Evolutionary conservation across 2,113 vertebrate genomes (phyloP).

Genomic region (Gymnarchus niloticus): DNA sequence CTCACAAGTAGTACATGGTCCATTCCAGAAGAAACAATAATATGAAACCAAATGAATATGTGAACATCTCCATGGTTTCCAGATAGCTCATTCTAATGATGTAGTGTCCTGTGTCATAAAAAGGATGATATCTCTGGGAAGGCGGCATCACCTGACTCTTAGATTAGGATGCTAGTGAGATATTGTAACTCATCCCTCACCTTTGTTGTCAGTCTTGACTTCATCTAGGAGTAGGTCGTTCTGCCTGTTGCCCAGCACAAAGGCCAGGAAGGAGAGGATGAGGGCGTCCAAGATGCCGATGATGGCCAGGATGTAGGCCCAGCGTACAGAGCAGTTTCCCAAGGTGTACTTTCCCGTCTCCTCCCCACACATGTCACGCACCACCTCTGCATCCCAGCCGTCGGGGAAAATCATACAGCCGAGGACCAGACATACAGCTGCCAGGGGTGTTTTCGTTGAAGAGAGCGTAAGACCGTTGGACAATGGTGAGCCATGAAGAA

Average conservation of each 20-base stretch:
- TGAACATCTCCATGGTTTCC: not conserved
- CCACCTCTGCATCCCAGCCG: conserved; percentile 92
- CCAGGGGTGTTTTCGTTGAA: conserved; percentile 33
- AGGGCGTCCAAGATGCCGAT: conserved; percentile 94
- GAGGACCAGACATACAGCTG: conserved; percentile 91
- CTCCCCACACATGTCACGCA: conserved; percentile 91
- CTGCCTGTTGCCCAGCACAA: conserved; percentile 94
- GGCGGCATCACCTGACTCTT: not conserved
- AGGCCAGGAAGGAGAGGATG: conserved; percentile 93
- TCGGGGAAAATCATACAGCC: conserved; percentile 97
- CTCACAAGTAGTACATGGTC: too few relatives aligned
- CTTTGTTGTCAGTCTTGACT: conserved; percentile 91
- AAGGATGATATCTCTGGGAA: not conserved
- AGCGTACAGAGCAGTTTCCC: conserved; percentile 89
- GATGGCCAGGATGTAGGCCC: conserved; percentile 93
- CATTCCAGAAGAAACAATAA: not conserved
- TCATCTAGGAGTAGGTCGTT: conserved; percentile 91
- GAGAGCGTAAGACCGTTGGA: conserved; percentile 28
- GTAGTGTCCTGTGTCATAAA: not conserved
- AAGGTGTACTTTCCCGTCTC: conserved; percentile 90
- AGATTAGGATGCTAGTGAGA: not conserved
- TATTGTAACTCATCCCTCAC: conserved; percentile 45
- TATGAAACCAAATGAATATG: not conserved
- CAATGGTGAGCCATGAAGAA: not conserved
- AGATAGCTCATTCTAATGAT: not conserved